Base-by-base conservation (phyloP, 2,113 vertebrate genomes). In the Hippocampus zosterae region DNA sequence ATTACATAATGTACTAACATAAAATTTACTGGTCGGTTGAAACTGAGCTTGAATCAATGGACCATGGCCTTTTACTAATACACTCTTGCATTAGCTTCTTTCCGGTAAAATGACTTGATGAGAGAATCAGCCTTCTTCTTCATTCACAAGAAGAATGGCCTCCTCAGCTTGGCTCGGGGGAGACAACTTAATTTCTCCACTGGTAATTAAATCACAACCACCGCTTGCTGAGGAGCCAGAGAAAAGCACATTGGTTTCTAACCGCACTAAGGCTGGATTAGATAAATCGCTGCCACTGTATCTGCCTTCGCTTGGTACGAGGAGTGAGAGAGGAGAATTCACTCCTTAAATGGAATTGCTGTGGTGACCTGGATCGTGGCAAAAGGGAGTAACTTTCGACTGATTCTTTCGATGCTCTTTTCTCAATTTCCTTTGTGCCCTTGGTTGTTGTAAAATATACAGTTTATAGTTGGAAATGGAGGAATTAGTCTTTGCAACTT, bases 131-230 rank as follows among this genome's bases (percentile, higher is more conserved):
- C 56, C 69, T 53, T 78, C 78, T 75, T 77, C 82, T 79, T 67
- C 77, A 56, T 81, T 86, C 72, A 76, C 60, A 73, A 81, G 80
- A 84, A 84, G 81, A 90, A 92, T 88, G 72, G 77, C 73, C 53
- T 83, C 74, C 64, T 88, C 89, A 79, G 83, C 72, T 29, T 41
- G 61, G 83, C 81, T 77, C 70, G 40, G 71, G 56, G 66, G 77
- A 86, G 84, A 89, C 74, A 68, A 77, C 84, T 90, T 90, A 72
- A 90, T 90, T 78, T 86, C 84, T 71, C 79, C 75, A 21, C 63
- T 64, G 63, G 82, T 91, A 90, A 91, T 91, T 90, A 88, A 84
- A 92, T 92, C 87, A 85, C 64, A 66, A 68, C 52, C 68, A 68
- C 83, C 59, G 62, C 84, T 89, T 69, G 76, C 83, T 67, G 78